These are phyloP conservation scores for Eunapius fragilis DNA, from an alignment of 37 sponge, comb jelly and placozoan genomes.

Conservation along the genomic window DNA sequence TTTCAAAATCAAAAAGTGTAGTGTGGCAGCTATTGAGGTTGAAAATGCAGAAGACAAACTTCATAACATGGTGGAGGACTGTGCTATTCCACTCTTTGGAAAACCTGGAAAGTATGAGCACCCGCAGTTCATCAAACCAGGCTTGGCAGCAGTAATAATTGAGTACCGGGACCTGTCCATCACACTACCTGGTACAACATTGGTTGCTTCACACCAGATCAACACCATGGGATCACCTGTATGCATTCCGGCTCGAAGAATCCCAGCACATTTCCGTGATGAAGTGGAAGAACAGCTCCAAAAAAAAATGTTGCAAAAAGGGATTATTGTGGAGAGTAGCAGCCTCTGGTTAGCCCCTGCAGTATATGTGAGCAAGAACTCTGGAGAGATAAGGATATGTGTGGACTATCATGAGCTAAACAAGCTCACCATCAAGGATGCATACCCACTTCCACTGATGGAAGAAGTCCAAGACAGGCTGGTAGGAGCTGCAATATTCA, in stretches of 20 bases:
- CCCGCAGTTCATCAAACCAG: constrained; percentile 9
- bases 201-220: constrained; percentile 27
- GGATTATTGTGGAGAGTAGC: constrained; percentile 60
- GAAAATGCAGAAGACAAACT: no score
- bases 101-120: constrained; percentile 15
- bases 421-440: constrained; percentile 53
- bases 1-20: no score
- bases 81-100: constrained; percentile 45
- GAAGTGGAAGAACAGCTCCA: constrained; percentile 52
- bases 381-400: constrained; percentile 54
- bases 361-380: constrained; percentile 59
- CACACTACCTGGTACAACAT: constrained; percentile 44
- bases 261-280: constrained; percentile 57
- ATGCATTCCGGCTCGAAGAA: constrained; percentile 36
- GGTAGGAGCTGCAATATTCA: constrained; percentile 41
- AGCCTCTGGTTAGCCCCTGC: constrained; percentile 76
- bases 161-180: constrained; percentile 35
- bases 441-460: constrained; percentile 61
- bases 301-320: constrained; percentile 64
- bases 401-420: constrained; percentile 72
- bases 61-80: constrained; percentile 22
- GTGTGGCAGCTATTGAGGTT: no score
- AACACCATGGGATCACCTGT: constrained; percentile 38
- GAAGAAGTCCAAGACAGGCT: constrained; percentile 65
- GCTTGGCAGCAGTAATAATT: constrained; percentile 8